Evolutionary conservation across 2,797 vertebrate species (phyloP).

Genomic region (Neosilurus mollespiculum): DNA sequence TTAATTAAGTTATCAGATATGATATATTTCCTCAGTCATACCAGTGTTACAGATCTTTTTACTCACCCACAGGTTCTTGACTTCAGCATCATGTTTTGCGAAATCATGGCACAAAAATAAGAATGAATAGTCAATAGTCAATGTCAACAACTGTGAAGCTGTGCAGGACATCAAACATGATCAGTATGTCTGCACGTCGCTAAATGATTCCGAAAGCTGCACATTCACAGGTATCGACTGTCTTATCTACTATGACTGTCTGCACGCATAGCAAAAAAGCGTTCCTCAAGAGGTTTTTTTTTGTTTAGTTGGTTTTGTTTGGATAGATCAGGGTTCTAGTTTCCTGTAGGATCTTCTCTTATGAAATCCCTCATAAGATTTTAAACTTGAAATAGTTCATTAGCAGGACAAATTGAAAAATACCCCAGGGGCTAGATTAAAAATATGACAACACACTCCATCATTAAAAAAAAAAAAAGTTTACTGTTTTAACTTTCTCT

Average conservation of each 20-base stretch:
- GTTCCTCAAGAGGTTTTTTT: neutral
- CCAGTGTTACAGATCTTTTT: neutral
- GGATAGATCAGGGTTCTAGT: too few relatives aligned
- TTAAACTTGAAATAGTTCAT: neutral
- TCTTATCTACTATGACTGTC: neutral
- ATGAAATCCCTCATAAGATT: neutral
- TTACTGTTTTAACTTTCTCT: neutral
- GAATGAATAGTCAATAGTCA: constrained; percentile 14
- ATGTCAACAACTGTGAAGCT: neutral
- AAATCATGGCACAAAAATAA: constrained; percentile 9
- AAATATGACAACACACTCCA: neutral
- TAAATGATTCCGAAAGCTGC: neutral
- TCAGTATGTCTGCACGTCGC: neutral
- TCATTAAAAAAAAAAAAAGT: too few relatives aligned
- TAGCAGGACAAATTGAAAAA: neutral
- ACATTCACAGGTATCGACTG: neutral
- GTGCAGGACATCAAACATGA: neutral
- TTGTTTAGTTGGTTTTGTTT: neutral
- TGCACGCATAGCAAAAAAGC: neutral
- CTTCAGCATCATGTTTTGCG: constrained; percentile 12
- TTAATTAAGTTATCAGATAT: neutral
- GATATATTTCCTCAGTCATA: neutral
- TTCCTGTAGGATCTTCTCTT: neutral
- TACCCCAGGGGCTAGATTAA: neutral
- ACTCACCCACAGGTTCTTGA: constrained; percentile 47